Evolutionary conservation across 2,113 vertebrate species (phyloP), one percentile per base, ranked within the genome.

Genomic region (Laterallus jamaicensis): DNA sequence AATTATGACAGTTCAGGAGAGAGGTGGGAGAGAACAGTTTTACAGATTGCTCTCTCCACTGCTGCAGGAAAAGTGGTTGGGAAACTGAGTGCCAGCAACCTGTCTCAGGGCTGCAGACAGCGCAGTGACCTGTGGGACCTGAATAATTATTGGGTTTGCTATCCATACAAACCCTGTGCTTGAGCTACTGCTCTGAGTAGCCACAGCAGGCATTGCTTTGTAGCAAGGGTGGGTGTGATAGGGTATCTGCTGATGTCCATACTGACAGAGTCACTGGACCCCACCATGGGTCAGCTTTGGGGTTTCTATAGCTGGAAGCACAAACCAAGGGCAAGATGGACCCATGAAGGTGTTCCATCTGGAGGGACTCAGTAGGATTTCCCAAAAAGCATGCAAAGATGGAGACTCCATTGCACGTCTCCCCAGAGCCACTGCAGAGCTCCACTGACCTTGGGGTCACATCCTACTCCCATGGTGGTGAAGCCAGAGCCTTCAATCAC

Each of bases 1-100:
- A 67, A 28, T 0, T 1, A 37, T 15, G 29, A 26, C 9, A 32
- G 15, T 87, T 86, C 6, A 10, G 35, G 37, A 28, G 9, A 8
- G 29, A n/a, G 82, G 15, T 25, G 60, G 42, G 37, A 64, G 31
- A 67, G 70, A 92, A 58, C 24, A 58, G 68, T 31, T 84, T 70
- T 77, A 37, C 13, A 12, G 22, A 22, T 71, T 0, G 0, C 0
- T 0, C 4, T 88, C 28, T 62, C 59, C 50, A 26, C 24, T 28
- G 32, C 64, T 86, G 55, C 35, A 95, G 89, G 64, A 64, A 64
- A 79, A 76, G 13, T 1, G 0, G 8, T 32, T 4, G 3, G 67
- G 50, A 18, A 37, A 8, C 14, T 13, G 17, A 73, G 11, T 28
- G 29, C 49, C 6, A 10, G 18, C 15, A 24, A 32, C 8, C 15